Conservation (phyloP, 2,888 invertebrate genomes). For the Ennomos fuscantarius region DNA sequence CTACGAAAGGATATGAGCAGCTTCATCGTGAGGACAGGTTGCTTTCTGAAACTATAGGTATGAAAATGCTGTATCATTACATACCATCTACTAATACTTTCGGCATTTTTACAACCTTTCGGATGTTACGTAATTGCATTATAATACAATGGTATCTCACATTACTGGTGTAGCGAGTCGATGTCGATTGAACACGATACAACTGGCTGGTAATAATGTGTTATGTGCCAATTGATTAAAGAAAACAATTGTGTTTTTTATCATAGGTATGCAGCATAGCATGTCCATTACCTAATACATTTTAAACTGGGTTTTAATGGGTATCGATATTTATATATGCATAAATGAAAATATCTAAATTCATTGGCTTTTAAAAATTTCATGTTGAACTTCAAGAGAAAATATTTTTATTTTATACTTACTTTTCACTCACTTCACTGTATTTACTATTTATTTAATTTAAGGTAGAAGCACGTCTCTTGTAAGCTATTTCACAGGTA, state of each 20-base stretch:
- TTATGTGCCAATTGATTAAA: conserved; percentile 29
- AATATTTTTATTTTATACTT: not conserved
- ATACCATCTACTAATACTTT: not conserved
- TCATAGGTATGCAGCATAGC: conserved; percentile 1
- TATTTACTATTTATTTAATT: not conserved
- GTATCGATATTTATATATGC: not conserved
- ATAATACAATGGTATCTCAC: conserved; percentile 29
- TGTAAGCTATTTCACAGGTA: not conserved
- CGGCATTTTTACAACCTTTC: conserved; percentile 29
- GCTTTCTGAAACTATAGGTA: no score
- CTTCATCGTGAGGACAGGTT: no score
- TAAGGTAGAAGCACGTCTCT: conserved; percentile 8
- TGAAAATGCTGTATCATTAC: no score
- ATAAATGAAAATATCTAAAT: not conserved
- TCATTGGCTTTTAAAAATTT: not conserved
- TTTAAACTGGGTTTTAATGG: not conserved
- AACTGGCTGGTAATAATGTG: conserved; percentile 20
- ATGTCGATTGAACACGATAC: conserved; percentile 23
- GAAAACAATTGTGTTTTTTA: conserved; percentile 20
- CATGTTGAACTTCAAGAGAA: no score
- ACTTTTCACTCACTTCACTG: not conserved
- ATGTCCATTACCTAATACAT: conserved; percentile 9
- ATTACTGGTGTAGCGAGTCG: conserved; percentile 10
- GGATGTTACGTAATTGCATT: conserved; percentile 35
- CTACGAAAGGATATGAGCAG: no score